Evolutionary conservation across 2,797 vertebrate species (phyloP).

Genomic region (Sebastes umbrosus): DNA sequence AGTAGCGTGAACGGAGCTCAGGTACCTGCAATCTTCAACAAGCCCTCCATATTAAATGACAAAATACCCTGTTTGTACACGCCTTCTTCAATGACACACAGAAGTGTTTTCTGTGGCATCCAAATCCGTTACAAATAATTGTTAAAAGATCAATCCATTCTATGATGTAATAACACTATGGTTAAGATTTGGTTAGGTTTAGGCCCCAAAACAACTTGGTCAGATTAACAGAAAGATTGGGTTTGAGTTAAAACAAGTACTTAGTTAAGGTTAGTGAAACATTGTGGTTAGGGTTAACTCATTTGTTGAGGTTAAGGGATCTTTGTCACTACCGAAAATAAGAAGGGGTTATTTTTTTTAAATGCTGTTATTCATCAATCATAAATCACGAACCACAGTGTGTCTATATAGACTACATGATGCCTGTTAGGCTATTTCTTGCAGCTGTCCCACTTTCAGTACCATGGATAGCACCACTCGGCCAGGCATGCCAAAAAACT

Average conservation of each 20-base stretch:
- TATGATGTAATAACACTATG: neutral
- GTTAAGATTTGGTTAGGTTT: neutral
- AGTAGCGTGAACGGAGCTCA: too few species aligned
- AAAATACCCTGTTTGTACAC: neutral
- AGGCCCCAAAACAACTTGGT: neutral
- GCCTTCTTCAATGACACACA: neutral
- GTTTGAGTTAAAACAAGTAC: neutral
- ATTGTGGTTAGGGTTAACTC: neutral
- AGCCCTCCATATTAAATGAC: neutral
- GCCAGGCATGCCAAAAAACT: too few species aligned
- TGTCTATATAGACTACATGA: too few species aligned
- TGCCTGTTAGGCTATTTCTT: too few species aligned
- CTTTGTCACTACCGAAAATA: neutral
- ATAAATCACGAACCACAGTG: too few species aligned
- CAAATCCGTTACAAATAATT: neutral
- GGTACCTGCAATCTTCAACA: neutral
- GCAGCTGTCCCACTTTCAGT: neutral
- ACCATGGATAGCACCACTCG: neutral
- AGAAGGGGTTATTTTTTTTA: too few species aligned
- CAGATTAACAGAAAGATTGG: neutral
- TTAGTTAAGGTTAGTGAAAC: neutral
- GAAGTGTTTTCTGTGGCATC: neutral
- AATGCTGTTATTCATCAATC: too few species aligned
- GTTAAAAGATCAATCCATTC: neutral
- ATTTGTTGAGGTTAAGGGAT: neutral